Evolutionary conservation across 2,888 invertebrate species (phyloP).

Genomic region (Reticulitermes lucifugus): DNA sequence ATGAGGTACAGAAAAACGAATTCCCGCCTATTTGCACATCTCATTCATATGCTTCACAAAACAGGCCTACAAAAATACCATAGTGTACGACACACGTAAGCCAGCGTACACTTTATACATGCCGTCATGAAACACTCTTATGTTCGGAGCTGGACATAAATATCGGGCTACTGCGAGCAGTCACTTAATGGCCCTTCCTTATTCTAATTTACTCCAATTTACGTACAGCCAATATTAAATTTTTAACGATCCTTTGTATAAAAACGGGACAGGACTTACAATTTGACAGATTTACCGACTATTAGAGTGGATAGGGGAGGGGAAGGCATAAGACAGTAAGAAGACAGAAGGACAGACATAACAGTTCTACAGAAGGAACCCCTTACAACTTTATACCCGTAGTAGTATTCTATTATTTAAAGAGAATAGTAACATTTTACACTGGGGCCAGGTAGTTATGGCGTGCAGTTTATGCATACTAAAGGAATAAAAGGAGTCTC

Average conservation of each 20-base stretch:
- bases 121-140: not conserved
- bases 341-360: constrained; percentile 4
- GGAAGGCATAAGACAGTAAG: constrained; percentile 15
- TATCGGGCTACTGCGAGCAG: no score
- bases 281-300: constrained; percentile 29
- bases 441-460: constrained; percentile 35
- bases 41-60: no score
- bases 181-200: no score
- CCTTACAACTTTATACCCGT: constrained; percentile 25
- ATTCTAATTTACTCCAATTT: no score
- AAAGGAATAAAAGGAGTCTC: constrained; percentile 24
- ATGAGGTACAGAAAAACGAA: no score
- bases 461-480: constrained; percentile 39
- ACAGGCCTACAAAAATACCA: no score
- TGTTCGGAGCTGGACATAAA: not conserved
- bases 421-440: constrained; percentile 20
- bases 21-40: no score
- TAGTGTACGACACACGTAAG: no score
- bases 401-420: constrained; percentile 41
- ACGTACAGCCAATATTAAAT: not conserved
- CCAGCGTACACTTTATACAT: no score
- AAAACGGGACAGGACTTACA: constrained; percentile 9
- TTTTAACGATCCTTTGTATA: not conserved
- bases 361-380: constrained; percentile 30
- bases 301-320: constrained; percentile 15